A percentile compares a stretch with the other conserved stretches of the same genome.
phyloP scores from a whole-genome alignment of 2,797 vertebrate species.

The Macrochelys suwanniensis region DNA sequence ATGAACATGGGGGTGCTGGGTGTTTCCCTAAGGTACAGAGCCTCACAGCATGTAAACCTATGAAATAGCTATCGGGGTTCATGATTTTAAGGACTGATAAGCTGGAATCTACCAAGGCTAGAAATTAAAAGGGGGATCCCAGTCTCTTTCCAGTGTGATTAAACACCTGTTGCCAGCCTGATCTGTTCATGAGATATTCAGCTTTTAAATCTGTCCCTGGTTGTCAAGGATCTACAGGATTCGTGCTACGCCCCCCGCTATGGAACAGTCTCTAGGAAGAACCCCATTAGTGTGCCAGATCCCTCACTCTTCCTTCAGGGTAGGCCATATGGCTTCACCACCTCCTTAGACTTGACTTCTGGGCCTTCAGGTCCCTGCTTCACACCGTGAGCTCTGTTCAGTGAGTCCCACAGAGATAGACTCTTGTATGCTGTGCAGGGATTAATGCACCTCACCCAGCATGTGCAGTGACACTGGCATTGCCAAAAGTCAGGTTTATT shows the following conservation, averaged over 20 bases:
- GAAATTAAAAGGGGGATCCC: neutral
- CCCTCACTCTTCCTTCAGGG: neutral
- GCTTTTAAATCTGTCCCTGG: neutral
- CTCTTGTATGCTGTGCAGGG: neutral
- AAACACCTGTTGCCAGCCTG: neutral
- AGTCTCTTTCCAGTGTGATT: neutral
- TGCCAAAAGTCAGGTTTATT: neutral
- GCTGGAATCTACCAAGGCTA: neutral
- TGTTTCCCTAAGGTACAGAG: too few relatives aligned
- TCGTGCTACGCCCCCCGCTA: neutral
- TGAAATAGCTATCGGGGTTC: neutral
- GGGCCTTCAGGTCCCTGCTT: too few relatives aligned
- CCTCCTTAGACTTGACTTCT: too few relatives aligned
- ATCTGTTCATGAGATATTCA: neutral
- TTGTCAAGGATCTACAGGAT: neutral
- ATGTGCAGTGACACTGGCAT: neutral
- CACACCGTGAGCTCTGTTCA: neutral
- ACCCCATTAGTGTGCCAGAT: neutral
- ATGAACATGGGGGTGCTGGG: too few relatives aligned
- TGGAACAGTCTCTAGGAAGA: neutral
- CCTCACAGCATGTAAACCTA: too few relatives aligned
- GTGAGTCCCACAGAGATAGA: neutral
- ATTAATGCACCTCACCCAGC: neutral
- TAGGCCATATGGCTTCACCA: neutral
- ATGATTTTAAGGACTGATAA: neutral